Evolutionary conservation across 2,888 invertebrate genomes (phyloP).

Genomic region (Tiliacea citrago): DNA sequence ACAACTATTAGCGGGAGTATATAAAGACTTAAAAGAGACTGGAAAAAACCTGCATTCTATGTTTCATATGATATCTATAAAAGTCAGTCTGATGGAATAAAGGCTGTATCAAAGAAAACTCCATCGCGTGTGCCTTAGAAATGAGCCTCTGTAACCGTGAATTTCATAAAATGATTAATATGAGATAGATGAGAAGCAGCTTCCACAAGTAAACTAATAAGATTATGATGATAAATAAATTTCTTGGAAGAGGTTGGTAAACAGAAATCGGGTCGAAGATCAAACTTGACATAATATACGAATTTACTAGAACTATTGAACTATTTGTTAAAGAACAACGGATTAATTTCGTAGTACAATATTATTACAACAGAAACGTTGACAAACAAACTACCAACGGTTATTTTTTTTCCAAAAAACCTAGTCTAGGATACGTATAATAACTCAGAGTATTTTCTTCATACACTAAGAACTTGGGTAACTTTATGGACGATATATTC

Average conservation of each 20-base stretch:
- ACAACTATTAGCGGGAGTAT: neutral
- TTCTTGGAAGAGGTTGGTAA: neutral
- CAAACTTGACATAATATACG: neutral
- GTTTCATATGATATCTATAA: neutral
- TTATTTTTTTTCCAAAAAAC: conserved; percentile 39
- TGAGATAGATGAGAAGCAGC: neutral
- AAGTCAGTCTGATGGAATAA: too few species aligned
- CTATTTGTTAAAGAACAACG: neutral
- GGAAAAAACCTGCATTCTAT: neutral
- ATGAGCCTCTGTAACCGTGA: neutral
- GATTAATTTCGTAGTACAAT: conserved; percentile 15
- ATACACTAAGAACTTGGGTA: conserved; percentile 38
- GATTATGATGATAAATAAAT: neutral
- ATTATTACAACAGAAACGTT: conserved; percentile 13
- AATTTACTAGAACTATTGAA: neutral
- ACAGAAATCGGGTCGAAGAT: neutral
- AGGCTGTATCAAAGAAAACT: neutral
- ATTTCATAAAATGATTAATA: conserved; percentile 11
- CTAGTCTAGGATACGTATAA: conserved; percentile 13
- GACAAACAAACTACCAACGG: conserved; percentile 17
- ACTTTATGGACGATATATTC: conserved; percentile 56
- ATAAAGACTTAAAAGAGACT: neutral
- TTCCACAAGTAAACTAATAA: conserved; percentile 14
- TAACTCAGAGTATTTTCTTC: conserved; percentile 51
- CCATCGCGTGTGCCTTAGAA: neutral